Conservation (phyloP, 2,797 vertebrate species). For the Callimico goeldii region DNA sequence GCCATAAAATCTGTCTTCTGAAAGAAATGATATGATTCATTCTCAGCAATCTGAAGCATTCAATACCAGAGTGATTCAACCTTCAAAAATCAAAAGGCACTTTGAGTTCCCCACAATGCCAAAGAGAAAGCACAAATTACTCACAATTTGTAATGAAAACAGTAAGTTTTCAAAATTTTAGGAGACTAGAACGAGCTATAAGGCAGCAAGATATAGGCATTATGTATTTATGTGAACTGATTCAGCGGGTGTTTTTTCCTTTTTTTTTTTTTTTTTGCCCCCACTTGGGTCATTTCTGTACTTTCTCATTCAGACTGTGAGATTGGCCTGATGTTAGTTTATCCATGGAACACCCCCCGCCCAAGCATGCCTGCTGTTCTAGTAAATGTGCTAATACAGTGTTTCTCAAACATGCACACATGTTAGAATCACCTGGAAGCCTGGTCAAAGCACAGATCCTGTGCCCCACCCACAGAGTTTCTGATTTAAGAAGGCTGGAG, state of each 20-base stretch:
- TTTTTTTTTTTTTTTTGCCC: not conserved
- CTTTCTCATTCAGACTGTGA: not conserved
- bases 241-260: not conserved
- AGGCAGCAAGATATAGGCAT: not conserved
- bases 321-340: conserved; percentile 21
- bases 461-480: not conserved
- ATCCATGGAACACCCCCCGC: not conserved
- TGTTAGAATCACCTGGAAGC: not conserved
- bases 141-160: not conserved
- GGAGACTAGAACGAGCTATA: conserved; percentile 31
- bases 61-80: not conserved
- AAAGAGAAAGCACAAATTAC: not conserved
- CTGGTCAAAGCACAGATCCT: not conserved
- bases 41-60: conserved; percentile 1
- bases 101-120: not conserved
- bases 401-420: not conserved
- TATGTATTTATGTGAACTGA: not conserved
- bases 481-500: not conserved
- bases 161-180: not conserved
- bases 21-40: not conserved
- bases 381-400: not conserved
- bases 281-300: not conserved
- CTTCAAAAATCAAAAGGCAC: not conserved
- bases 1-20: not conserved
- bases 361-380: not conserved